Base-by-base conservation (phyloP, 2,797 vertebrate genomes). In the Sorex maritimensis region DNA sequence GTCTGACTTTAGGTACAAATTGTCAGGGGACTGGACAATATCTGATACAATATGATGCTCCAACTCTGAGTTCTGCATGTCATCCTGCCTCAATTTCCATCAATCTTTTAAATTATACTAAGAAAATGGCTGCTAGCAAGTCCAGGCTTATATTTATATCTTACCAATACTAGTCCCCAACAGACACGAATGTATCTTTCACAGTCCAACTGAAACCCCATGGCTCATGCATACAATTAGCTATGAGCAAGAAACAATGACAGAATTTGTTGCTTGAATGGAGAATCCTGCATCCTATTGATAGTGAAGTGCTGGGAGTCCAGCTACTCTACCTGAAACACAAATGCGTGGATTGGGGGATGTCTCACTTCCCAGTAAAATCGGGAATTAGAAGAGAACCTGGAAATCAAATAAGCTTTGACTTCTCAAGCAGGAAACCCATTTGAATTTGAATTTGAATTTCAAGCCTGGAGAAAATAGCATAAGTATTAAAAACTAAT, bases 211-310 rank as follows among this genome's bases (percentile, higher is more conserved):
- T 21, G 63, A 28, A 67, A n/a, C 4, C 23, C 30, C 12, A 3
- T 49, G n/a, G 67, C 1, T 74, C 58, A 87, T 9, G 63, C 34
- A 67, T 9, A 68, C 38, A 67, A 67, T 9, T 44, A 81, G 23
- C n/a, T 78, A 34, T 83, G 74, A 79, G 21, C 10, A 75, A 61
- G 30, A 94, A 94, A 81, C 11, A n/a, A 12, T 58, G 80, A 55
- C 17, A 80, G 34, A 92, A 46, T 69, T 52, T 5, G 26, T 30
- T 81, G 44, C 14, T 28, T 23, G 24, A 52, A 19, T 38, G 38
- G 69, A 44, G 21, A 94, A 77, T 80, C 24, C 63, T 91, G 30
- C 7, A 6, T 52, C 5, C 46, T 34, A 6, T 73, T 41, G 5
- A 6, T 26, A 65, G 1, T 21, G 78, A 15, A 26, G n/a, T 38